Percentiles rank a stretch among this genome's conserved stretches.
These are phyloP conservation scores for Prionace glauca DNA, from an alignment of 2,797 vertebrate species.

Conservation along the genomic window DNA sequence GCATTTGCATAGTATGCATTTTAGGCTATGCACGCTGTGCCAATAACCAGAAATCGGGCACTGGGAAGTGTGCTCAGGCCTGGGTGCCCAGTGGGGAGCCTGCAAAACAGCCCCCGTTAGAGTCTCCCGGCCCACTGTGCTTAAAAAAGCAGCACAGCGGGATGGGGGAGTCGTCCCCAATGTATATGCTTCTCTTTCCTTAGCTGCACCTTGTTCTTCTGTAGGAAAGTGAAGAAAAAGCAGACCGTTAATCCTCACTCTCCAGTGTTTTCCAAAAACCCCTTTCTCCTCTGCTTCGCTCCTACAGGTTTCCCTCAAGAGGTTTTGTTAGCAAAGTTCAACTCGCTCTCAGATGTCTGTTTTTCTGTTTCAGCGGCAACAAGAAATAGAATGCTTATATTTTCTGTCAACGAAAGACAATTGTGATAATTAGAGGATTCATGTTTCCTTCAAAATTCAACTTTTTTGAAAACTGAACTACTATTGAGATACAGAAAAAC, in stretches of 20 bases:
- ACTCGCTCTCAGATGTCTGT: neutral
- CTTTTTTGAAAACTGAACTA: neutral
- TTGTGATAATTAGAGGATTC: neutral
- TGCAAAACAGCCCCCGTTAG: too few relatives aligned
- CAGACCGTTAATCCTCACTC: neutral
- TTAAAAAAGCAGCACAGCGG: too few relatives aligned
- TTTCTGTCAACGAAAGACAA: constrained; percentile 1
- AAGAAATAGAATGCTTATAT: neutral
- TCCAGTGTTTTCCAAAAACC: neutral
- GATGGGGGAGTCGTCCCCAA: too few relatives aligned
- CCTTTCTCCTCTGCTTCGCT: neutral
- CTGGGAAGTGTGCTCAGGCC: too few relatives aligned
- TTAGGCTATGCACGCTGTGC: too few relatives aligned
- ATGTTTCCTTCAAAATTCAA: neutral
- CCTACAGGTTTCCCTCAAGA: neutral
- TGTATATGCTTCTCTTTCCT: neutral
- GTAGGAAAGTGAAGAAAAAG: neutral
- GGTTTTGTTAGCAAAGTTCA: neutral
- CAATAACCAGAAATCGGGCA: too few relatives aligned
- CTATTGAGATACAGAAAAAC: neutral
- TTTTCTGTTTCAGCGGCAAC: neutral
- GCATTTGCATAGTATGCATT: too few relatives aligned
- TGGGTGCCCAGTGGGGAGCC: too few relatives aligned
- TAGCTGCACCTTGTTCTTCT: neutral
- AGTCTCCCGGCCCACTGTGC: too few relatives aligned